Evolutionary conservation across 2,888 invertebrate genomes (phyloP).

Genomic region (Andrena fulva): DNA sequence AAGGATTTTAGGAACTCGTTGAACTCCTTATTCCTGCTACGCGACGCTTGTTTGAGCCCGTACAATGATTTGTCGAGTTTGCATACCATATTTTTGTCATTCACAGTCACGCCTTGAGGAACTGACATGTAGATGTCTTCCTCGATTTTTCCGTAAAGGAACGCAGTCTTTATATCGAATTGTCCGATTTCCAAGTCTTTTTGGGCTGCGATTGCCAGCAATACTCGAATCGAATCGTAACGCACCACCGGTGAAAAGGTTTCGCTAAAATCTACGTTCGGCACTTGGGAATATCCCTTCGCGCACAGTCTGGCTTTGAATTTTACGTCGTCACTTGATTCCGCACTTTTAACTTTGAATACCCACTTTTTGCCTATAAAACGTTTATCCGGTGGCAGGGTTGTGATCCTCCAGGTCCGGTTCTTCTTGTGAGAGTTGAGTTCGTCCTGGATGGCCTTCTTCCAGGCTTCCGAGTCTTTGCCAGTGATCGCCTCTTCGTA

Average conservation of each 20-base stretch:
- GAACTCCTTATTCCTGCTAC: not conserved
- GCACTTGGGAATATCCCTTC: not conserved
- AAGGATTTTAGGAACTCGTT: not conserved
- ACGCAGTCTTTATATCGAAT: constrained; percentile 3
- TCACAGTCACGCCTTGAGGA: not conserved
- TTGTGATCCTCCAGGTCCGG: not conserved
- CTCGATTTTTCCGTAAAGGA: not conserved
- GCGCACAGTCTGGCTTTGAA: not conserved
- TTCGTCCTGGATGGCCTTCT: not conserved
- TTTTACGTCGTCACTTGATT: not conserved
- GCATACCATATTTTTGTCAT: not conserved
- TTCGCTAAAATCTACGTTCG: not conserved
- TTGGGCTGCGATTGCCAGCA: not conserved
- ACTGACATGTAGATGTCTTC: not conserved
- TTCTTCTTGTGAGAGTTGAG: not conserved
- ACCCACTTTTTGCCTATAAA: not conserved
- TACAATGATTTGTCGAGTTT: not conserved
- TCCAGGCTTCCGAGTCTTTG: not conserved
- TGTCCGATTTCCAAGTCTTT: not conserved
- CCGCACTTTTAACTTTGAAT: not conserved
- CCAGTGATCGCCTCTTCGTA: not conserved
- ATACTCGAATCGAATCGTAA: not conserved
- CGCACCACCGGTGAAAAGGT: constrained; percentile 3
- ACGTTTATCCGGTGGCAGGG: not conserved
- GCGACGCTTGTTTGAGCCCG: not conserved